These are phyloP conservation scores for Sciurus niger DNA, from an alignment of 2,113 vertebrate genomes.

Conservation along the genomic window DNA sequence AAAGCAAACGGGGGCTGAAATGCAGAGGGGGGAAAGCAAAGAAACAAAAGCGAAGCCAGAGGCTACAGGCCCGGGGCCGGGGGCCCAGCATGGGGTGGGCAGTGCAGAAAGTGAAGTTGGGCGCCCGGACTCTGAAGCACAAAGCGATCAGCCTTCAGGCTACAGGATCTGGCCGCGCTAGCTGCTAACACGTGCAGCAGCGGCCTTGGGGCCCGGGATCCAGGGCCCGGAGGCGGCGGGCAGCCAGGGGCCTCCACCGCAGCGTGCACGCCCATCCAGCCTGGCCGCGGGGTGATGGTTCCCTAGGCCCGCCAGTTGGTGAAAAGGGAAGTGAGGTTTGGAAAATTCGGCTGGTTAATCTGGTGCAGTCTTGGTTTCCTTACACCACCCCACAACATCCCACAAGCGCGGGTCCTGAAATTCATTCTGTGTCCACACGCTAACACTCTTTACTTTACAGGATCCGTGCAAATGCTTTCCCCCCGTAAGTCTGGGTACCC, in stretches of 20 bases:
- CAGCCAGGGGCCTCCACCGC: slow-evolving; percentile 1
- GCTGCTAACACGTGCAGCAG: slow-evolving; percentile 80
- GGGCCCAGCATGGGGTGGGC: slow-evolving; percentile 41
- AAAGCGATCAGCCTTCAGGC: slow-evolving; percentile 80
- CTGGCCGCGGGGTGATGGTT: not conserved
- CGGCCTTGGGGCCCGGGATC: slow-evolving; percentile 15
- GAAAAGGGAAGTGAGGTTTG: slow-evolving; percentile 35
- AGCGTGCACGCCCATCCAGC: not conserved
- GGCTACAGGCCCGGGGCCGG: not conserved
- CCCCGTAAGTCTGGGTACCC: slow-evolving; percentile 55
- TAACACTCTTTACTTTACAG: slow-evolving; percentile 72
- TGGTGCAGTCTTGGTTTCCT: not conserved
- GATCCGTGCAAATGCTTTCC: slow-evolving; percentile 54
- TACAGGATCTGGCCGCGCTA: slow-evolving; percentile 58
- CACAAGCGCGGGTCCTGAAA: slow-evolving; percentile 44
- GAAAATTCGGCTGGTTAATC: slow-evolving; percentile 40
- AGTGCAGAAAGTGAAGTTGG: slow-evolving; percentile 82
- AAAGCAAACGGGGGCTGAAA: slow-evolving; percentile 63
- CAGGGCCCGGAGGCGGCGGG: not conserved
- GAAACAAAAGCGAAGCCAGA: slow-evolving; percentile 74
- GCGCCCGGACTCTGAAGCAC: slow-evolving; percentile 74
- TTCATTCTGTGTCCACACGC: slow-evolving; percentile 42
- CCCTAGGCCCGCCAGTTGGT: not conserved
- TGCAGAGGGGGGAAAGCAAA: slow-evolving; percentile 47
- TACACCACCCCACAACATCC: not conserved